Evolutionary conservation across 2,888 invertebrate genomes (phyloP), one percentile per base, ranked within the genome.

Genomic region (Agapetus fuscipes): DNA sequence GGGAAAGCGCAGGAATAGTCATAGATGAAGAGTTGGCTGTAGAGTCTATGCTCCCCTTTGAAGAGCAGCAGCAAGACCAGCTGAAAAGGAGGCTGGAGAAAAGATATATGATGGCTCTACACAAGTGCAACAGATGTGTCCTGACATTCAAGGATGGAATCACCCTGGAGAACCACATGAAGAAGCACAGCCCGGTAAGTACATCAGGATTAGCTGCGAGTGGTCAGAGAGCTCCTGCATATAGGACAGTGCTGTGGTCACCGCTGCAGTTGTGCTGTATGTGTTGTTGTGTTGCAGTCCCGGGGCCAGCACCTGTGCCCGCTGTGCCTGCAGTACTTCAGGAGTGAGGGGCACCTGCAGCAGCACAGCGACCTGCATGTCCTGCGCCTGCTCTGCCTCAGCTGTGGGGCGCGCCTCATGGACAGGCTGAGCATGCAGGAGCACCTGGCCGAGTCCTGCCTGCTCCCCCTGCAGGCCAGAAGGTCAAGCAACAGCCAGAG

Each of bases 281-380:
- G n/a, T n/a, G n/a, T n/a, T 34, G 16, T 15, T 33, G 20, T 7
- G 4, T 43, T 38, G 5, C 29, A 47, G 47, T 34, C 30, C 2
- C 32, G 39, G 3, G 47, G 47, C 2, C 83, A 83, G 0, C 83
- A 84, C 62, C 82, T 83, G 53, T 85, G 85, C 55, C 56, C 62
- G 13, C 63, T 76, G 57, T 85, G 85, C 51, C 71, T 76, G 26
- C 80, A 83, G 51, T 81, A 83, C 2, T 85, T 84, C 64, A 81
- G 84, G 3, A 83, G 83, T n/a, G 83, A 83, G 1, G 83, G 84
- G 14, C 83, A 84, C 59, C 70, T 85, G 45, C 72, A 78, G 46
- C 76, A 78, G 36, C 85, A 85, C 58, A 62, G 16, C n/a, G 27
- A 17, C 12, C 13, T 39, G n/a, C 47, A 44, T 29, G 31, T 36